Percentiles rank a stretch among this genome's conserved stretches.
Evolutionary conservation across 2,797 vertebrate genomes (phyloP).

Genomic region (Anolis apletophallus): DNA sequence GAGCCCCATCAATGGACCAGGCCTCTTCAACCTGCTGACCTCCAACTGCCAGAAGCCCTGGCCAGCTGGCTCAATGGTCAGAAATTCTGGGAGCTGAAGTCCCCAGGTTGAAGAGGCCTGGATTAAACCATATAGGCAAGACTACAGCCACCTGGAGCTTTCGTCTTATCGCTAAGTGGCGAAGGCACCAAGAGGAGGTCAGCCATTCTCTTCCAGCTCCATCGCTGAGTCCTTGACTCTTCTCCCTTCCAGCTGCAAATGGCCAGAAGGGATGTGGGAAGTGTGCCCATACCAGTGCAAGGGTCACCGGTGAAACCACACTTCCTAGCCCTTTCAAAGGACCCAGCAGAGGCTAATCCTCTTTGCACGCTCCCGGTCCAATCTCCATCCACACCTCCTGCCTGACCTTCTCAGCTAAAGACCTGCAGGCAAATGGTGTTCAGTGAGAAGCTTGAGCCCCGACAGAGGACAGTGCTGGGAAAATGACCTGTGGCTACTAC

Average conservation of each 20-base stretch:
- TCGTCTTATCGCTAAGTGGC: background rate
- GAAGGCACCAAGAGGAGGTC: background rate
- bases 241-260: background rate
- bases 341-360: accelerated
- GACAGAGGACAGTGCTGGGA: background rate
- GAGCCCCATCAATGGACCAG: background rate
- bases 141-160: background rate
- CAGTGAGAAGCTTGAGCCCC: too few relatives aligned
- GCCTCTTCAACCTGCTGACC: too few relatives aligned
- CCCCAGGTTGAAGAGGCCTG: too few relatives aligned
- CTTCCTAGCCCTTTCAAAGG: background rate
- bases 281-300: background rate
- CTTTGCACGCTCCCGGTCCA: background rate
- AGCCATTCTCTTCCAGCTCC: background rate
- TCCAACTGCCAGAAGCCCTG: too few relatives aligned
- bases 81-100: too few relatives aligned
- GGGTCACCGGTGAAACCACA: too few relatives aligned
- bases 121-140: background rate
- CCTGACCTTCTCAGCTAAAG: background rate
- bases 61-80: too few relatives aligned
- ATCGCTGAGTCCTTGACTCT: background rate
- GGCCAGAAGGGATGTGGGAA: background rate
- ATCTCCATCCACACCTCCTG: background rate
- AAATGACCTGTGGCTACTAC: background rate
- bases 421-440: background rate